These are phyloP conservation scores for Dendrocincla tyrannina DNA, from an alignment of 2,797 vertebrate species.

Conservation along the genomic window DNA sequence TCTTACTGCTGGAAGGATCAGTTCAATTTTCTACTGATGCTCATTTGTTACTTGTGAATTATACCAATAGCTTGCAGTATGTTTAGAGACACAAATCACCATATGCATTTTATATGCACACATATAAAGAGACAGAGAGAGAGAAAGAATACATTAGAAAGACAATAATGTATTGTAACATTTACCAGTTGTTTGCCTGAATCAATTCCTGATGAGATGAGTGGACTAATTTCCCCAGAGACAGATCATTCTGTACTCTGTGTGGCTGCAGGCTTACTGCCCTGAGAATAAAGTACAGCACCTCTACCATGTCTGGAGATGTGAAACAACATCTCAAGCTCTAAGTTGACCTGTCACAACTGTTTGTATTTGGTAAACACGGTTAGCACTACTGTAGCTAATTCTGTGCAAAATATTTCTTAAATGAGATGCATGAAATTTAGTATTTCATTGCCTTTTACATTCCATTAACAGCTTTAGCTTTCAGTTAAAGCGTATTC, in stretches of 20 bases:
- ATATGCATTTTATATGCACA: background rate
- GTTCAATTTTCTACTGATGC: background rate
- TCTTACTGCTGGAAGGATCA: background rate
- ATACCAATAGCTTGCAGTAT: background rate
- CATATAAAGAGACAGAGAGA: background rate
- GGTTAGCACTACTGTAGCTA: background rate
- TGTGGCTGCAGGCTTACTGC: background rate
- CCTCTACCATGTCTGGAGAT: background rate
- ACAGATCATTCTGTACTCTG: background rate
- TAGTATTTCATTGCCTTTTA: background rate
- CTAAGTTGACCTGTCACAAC: background rate
- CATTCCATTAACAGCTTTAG: background rate
- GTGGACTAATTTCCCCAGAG: constrained; percentile 37
- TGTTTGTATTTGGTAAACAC: background rate
- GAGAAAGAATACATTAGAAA: background rate
- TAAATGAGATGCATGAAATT: background rate
- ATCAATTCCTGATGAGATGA: constrained; percentile 39
- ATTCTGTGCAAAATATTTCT: background rate
- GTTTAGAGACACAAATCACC: constrained; percentile 16
- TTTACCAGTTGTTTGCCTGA: constrained; percentile 7
- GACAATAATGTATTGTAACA: background rate
- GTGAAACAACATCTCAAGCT: background rate
- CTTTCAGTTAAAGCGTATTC: background rate
- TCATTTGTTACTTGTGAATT: constrained; percentile 19
- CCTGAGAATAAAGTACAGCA: background rate